These are phyloP conservation scores for Drosophila mulleri DNA, from an alignment of 2,888 invertebrate species.

Conservation along the genomic window DNA sequence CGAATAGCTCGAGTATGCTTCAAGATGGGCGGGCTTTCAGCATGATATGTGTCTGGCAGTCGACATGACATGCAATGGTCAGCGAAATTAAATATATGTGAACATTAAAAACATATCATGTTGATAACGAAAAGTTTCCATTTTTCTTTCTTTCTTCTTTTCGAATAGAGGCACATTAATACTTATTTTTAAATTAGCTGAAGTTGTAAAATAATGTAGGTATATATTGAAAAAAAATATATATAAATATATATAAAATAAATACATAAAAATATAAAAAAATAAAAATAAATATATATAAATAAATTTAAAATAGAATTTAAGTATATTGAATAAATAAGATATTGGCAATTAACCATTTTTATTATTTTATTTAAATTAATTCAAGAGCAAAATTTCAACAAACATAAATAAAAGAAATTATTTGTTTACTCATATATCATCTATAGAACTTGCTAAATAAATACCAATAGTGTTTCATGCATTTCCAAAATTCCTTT, in stretches of 20 bases:
- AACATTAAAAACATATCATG: constrained; percentile 2
- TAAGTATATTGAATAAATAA: too few relatives aligned
- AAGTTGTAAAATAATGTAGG: not conserved
- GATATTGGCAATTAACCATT: too few relatives aligned
- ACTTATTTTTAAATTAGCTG: not conserved
- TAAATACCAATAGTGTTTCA: not conserved
- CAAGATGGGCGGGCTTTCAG: constrained; percentile 37
- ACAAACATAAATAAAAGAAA: too few relatives aligned
- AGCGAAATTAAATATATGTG: constrained; percentile 16
- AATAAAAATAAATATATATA: too few relatives aligned
- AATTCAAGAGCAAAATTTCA: too few relatives aligned
- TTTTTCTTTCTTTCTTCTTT: not conserved
- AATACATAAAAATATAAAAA: too few relatives aligned
- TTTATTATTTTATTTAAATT: too few relatives aligned
- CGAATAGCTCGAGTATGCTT: constrained; percentile 24
- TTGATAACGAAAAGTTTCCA: not conserved
- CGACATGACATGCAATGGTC: constrained; percentile 43
- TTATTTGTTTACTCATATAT: too few relatives aligned
- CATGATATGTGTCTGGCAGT: constrained; percentile 39
- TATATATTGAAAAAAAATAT: not conserved
- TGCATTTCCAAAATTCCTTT: not conserved
- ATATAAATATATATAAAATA: not conserved
- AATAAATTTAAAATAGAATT: too few relatives aligned
- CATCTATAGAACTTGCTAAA: not conserved
- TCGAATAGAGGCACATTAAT: not conserved